A percentile compares a stretch with the other conserved stretches of the same genome.
Conservation (phyloP, 2,797 vertebrate genomes). For the Labroides dimidiatus region DNA sequence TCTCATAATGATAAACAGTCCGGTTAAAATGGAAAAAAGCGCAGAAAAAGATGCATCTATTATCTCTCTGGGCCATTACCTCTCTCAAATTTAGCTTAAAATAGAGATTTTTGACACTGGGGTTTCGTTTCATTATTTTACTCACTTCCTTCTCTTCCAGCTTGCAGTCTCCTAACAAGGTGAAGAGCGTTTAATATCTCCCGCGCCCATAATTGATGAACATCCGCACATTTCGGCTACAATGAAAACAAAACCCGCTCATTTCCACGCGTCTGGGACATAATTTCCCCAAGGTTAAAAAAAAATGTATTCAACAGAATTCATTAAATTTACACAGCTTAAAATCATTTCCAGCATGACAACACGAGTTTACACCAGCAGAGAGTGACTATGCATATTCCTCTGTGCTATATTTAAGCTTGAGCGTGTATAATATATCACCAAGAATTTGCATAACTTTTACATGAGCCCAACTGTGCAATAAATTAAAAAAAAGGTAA, state of each 20-base stretch:
- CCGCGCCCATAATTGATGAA: slow-evolving; percentile 38
- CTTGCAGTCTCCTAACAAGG: slow-evolving; percentile 43
- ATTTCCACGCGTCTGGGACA: slow-evolving; percentile 30
- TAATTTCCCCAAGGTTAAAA: slow-evolving; percentile 56
- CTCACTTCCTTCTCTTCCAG: slow-evolving; percentile 18
- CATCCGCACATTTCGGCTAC: slow-evolving; percentile 35
- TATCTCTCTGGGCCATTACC: slow-evolving; percentile 56
- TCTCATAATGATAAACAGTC: slow-evolving; percentile 61
- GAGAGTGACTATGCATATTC: slow-evolving; percentile 39
- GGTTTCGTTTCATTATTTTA: slow-evolving; percentile 39
- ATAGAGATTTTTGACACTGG: slow-evolving; percentile 40
- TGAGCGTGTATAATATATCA: slow-evolving; percentile 42
- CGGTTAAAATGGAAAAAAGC: slow-evolving; percentile 38
- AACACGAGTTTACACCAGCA: slow-evolving; percentile 36
- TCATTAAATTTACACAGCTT: slow-evolving; percentile 58
- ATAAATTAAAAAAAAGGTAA: slow-evolving; percentile 62
- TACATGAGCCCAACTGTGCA: slow-evolving; percentile 48
- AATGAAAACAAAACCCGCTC: slow-evolving; percentile 47
- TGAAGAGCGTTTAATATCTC: slow-evolving; percentile 43
- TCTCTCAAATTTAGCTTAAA: slow-evolving; percentile 39
- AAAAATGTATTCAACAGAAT: slow-evolving; percentile 31
- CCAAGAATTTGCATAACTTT: slow-evolving; percentile 45
- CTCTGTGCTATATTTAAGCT: slow-evolving; percentile 34
- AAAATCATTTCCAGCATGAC: slow-evolving; percentile 46
- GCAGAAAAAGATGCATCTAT: slow-evolving; percentile 55